Percentiles rank a stretch among this genome's conserved stretches.
phyloP scores from a whole-genome alignment of 2,888 invertebrate species.

The Trachelus iudaicus region DNA sequence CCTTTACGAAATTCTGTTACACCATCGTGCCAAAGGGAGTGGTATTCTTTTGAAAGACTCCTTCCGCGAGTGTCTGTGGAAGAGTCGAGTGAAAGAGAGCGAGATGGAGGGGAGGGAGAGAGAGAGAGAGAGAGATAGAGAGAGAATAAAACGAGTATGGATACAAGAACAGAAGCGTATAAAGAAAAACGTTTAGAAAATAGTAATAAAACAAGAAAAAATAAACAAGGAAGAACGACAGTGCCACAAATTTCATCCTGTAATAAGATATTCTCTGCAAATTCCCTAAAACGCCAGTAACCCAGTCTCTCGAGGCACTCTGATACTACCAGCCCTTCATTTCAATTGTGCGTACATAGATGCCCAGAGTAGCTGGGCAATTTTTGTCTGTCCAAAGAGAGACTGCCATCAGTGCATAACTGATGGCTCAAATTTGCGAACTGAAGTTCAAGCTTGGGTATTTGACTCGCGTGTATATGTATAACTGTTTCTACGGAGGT shows the following conservation, averaged over 20 bases:
- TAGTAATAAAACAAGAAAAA: background rate
- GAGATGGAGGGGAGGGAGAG: background rate
- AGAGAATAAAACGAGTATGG: background rate
- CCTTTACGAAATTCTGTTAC: background rate
- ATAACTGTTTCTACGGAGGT: background rate
- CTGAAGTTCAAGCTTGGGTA: conserved; percentile 4
- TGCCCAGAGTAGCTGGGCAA: background rate
- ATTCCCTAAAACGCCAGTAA: background rate
- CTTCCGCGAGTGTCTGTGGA: background rate
- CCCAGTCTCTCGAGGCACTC: background rate
- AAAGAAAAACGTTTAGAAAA: too few relatives aligned
- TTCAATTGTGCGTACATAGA: background rate
- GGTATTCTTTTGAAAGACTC: background rate
- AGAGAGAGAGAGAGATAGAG: too few relatives aligned
- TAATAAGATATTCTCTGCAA: background rate
- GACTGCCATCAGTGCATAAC: conserved; percentile 7
- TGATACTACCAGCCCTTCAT: background rate
- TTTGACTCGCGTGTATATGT: background rate
- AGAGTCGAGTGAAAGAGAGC: background rate
- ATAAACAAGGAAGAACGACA: background rate
- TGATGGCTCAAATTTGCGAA: conserved; percentile 4
- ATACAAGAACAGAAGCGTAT: background rate
- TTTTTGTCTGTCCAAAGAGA: background rate
- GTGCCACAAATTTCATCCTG: background rate
- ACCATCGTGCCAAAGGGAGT: background rate